phyloP scores from a whole-genome alignment of 2,888 invertebrate genomes.

The Dione vanillae region DNA sequence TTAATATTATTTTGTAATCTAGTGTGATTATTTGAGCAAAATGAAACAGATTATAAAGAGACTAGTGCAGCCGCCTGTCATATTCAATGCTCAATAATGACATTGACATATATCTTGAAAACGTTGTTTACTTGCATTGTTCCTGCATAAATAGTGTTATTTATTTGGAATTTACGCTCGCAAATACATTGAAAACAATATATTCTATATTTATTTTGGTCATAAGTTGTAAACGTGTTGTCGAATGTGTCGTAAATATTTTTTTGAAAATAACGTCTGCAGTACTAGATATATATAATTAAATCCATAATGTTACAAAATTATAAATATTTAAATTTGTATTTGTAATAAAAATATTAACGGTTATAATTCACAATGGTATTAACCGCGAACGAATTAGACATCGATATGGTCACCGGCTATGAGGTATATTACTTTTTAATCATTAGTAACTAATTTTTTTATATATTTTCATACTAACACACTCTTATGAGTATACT shows the following conservation, averaged over 20 bases:
- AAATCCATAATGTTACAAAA: background rate
- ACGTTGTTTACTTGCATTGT: background rate
- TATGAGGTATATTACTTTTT: constrained; percentile 20
- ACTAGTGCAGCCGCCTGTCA: too few relatives aligned
- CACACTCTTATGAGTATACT: background rate
- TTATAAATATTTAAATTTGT: background rate
- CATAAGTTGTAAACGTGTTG: background rate
- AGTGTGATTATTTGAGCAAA: too few relatives aligned
- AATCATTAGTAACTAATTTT: background rate
- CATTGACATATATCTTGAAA: background rate
- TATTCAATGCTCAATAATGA: background rate
- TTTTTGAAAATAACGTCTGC: background rate
- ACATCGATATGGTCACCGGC: constrained; percentile 13
- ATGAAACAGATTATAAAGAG: too few relatives aligned
- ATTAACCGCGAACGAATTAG: constrained; percentile 20
- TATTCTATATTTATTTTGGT: background rate
- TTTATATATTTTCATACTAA: background rate
- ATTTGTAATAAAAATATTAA: background rate
- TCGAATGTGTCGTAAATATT: background rate
- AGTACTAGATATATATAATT: background rate
- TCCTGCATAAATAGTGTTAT: background rate
- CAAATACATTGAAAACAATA: background rate
- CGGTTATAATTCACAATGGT: constrained; percentile 21
- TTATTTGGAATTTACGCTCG: background rate
- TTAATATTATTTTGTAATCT: too few relatives aligned